A percentile compares a stretch with the other conserved stretches of the same genome.
phyloP scores from a whole-genome alignment of 2,797 vertebrate genomes.

The Propithecus perrieri region DNA sequence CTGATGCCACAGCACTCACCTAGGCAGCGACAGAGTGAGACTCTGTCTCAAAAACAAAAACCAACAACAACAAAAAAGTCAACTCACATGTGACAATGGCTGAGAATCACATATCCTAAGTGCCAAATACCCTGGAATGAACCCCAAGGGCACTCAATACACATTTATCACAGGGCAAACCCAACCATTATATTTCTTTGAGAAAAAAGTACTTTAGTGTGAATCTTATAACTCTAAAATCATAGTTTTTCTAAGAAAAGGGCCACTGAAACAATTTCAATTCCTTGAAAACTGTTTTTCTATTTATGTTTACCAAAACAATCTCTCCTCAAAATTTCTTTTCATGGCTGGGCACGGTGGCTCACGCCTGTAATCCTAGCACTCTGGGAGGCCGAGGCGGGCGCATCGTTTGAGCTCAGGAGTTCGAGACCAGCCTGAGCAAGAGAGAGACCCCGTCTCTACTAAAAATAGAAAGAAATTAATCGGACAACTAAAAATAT shows the following conservation, averaged over 20 bases:
- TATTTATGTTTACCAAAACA: constrained; percentile 1
- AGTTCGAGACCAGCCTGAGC: too few species aligned
- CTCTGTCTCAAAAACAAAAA: not conserved
- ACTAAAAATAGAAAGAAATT: too few species aligned
- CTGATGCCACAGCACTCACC: not conserved
- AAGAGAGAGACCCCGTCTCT: too few species aligned
- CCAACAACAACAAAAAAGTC: not conserved
- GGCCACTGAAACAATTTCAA: not conserved
- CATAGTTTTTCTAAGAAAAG: constrained; percentile 31
- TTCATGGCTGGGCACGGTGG: not conserved
- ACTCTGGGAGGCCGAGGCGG: too few species aligned
- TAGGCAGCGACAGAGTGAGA: not conserved
- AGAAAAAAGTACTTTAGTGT: not conserved
- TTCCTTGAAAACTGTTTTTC: constrained; percentile 13
- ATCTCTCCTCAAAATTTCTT: not conserved
- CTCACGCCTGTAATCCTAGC: too few species aligned
- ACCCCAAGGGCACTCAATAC: not conserved
- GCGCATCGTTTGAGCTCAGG: too few species aligned
- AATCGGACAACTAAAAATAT: too few species aligned
- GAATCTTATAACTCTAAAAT: not conserved
- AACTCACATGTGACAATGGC: not conserved
- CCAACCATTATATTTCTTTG: not conserved
- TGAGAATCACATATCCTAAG: constrained; percentile 7
- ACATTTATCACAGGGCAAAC: constrained; percentile 5
- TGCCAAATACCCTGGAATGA: not conserved